Base-by-base conservation (phyloP, 2,888 invertebrate species). In the Thalpophila matura region DNA sequence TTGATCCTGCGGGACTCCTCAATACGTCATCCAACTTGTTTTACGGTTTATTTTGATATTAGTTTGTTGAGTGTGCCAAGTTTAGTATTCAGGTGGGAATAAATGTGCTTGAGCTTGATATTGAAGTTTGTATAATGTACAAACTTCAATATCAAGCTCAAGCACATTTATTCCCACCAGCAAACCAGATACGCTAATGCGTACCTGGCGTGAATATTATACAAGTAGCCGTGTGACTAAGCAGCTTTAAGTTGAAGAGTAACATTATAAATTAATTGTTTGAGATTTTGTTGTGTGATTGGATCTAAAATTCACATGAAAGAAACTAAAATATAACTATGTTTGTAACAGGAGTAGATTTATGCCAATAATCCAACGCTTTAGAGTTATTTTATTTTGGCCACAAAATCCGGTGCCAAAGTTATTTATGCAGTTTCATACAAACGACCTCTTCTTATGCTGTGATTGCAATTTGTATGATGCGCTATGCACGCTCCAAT, bases 41-140 rank as follows among this genome's bases (percentile, higher is more conserved):
- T 74, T 64, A 67, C 57, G 57, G 31, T 72, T 49, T 75, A 71
- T 71, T 76, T 75, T 42, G 54, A 43, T 67, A 75, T 75, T 38
- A 57, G 57, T 58, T 62, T 42, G 18, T 62, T 51, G 42, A 60
- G 47, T 46, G 14, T 18, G 45, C 20, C 40, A 40, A 57, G 49
- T 62, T 51, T 45, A 64, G 38, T 22, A 38, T 51, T 49, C 38
- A 38, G n/a, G 50, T 18, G 59, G 57, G 46, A 31, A 42, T 59
- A 14, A 43, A 43, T 49, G 27, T 40, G 37, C 31, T 50, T 18
- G 3, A 46, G 38, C 18, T 62, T 27, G 24, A 47, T 22, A 46
- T 31, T 67, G 12, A 50, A 67, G 43, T 73, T 45, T 26, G 12
- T 0, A 29, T 56, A 27, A 20, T 27, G 50, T 29, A 0, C 12